Conservation (phyloP, 2,797 vertebrate genomes). For the Atherinosoma microstoma region DNA sequence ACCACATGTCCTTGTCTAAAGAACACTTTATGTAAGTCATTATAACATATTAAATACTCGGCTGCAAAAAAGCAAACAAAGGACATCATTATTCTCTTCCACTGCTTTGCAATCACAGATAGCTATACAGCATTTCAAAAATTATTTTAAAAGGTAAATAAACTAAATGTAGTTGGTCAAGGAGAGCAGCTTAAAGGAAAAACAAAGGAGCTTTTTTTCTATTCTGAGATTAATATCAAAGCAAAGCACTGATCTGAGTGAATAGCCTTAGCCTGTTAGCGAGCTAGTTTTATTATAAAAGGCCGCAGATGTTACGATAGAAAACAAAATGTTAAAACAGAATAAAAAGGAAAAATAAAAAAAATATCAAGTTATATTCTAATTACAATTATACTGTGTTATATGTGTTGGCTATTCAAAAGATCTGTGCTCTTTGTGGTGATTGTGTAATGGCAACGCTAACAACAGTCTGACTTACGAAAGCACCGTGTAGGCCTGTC, state of each 20-base stretch:
- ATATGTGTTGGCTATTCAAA: too few relatives aligned
- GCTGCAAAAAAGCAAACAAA: background rate
- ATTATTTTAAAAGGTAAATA: constrained; percentile 8
- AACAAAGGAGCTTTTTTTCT: constrained; percentile 5
- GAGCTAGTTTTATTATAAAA: constrained; percentile 16
- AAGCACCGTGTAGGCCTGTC: too few relatives aligned
- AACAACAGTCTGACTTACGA: too few relatives aligned
- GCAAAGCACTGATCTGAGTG: constrained; percentile 7
- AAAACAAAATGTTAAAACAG: background rate
- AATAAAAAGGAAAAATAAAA: too few relatives aligned
- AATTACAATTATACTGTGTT: background rate
- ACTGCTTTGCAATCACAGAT: constrained; percentile 11
- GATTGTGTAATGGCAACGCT: too few relatives aligned
- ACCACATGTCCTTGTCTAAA: constrained; percentile 12
- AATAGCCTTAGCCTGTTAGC: constrained; percentile 5
- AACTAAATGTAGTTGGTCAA: background rate
- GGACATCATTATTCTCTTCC: constrained; percentile 8
- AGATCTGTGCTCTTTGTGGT: too few relatives aligned
- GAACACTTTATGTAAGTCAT: constrained; percentile 2
- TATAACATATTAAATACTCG: constrained; percentile 1
- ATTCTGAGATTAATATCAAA: constrained; percentile 33
- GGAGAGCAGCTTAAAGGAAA: constrained; percentile 13
- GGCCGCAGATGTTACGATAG: background rate
- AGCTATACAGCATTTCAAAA: constrained; percentile 14
- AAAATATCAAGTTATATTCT: background rate